A percentile compares a stretch with the other conserved stretches of the same genome.
phyloP scores from a whole-genome alignment of 2,113 vertebrate species.

The Pseudois nayaur region DNA sequence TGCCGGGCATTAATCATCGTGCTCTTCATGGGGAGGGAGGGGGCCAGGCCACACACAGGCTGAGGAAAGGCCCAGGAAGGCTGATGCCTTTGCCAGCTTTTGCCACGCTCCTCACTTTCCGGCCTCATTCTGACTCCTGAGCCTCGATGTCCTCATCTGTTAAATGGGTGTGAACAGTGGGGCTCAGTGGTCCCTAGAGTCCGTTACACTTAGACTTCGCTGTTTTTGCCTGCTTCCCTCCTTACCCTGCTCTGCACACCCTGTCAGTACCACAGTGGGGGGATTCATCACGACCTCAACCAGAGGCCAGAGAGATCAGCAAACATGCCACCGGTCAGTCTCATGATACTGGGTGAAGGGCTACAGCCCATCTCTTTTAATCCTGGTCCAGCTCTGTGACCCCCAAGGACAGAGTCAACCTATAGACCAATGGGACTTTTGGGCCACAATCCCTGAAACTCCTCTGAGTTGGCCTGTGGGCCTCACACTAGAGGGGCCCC shows the following conservation, averaged over 20 bases:
- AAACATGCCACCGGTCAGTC: background rate
- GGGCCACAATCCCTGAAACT: background rate
- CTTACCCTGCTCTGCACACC: background rate
- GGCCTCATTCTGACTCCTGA: background rate
- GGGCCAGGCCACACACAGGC: background rate
- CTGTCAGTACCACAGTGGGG: background rate
- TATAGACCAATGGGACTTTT: background rate
- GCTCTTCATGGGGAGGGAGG: background rate
- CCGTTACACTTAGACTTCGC: background rate
- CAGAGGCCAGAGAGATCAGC: background rate
- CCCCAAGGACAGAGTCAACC: background rate
- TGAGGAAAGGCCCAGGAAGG: background rate
- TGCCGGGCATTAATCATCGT: background rate
- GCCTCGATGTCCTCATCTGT: background rate
- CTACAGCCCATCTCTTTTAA: background rate
- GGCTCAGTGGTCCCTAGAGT: background rate
- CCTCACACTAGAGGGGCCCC: background rate
- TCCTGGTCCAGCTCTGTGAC: background rate
- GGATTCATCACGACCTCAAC: background rate
- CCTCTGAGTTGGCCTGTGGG: background rate
- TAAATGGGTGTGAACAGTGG: background rate
- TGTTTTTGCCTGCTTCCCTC: background rate
- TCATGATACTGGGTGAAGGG: background rate
- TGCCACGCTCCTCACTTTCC: background rate
- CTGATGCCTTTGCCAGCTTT: background rate